A percentile compares a stretch with the other conserved stretches of the same genome.
Evolutionary conservation across 2,888 invertebrate species (phyloP).

Genomic region (Lepas anatifera): DNA sequence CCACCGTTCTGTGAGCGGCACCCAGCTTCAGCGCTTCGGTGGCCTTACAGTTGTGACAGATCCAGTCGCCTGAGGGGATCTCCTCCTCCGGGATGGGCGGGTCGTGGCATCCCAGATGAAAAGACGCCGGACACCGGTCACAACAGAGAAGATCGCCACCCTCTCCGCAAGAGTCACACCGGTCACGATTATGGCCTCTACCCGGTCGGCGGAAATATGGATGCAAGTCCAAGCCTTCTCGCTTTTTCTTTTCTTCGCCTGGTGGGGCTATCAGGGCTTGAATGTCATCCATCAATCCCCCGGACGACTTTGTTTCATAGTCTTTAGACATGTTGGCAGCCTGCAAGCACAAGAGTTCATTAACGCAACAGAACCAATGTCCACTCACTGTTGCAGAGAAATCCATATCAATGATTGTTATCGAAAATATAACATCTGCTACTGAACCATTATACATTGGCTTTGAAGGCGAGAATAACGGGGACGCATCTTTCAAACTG

Average conservation of each 20-base stretch:
- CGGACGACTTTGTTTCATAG: not conserved
- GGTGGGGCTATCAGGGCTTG: constrained; percentile 80
- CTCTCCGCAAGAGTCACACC: constrained; percentile 87
- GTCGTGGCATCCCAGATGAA: constrained; percentile 91
- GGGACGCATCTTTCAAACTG: too few species aligned
- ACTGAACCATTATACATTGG: too few species aligned
- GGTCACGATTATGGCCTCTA: constrained; percentile 82
- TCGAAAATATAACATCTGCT: too few species aligned
- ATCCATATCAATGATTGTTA: too few species aligned
- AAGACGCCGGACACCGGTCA: constrained; percentile 89
- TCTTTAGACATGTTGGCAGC: not conserved
- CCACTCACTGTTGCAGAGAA: too few species aligned
- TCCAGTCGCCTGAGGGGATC: constrained; percentile 49
- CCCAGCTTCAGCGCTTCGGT: constrained; percentile 5
- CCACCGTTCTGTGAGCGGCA: not conserved
- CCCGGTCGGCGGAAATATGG: constrained; percentile 74
- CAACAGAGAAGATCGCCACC: constrained; percentile 92
- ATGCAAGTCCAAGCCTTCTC: constrained; percentile 48
- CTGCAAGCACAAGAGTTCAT: too few species aligned
- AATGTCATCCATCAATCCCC: constrained; percentile 42
- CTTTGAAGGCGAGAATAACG: too few species aligned
- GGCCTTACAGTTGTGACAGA: constrained; percentile 22
- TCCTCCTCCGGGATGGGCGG: constrained; percentile 82
- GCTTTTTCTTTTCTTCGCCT: constrained; percentile 47
- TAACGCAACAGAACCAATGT: too few species aligned